These are phyloP conservation scores for Bombyx mori DNA, from an alignment of 1,140 invertebrate species.

Conservation along the genomic window ASM3026992v2 NC_085130.1:1470501-1471000, in stretches of 20 bases:
- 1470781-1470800: constrained; percentile 28
- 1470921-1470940: constrained; percentile 30
- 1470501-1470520: no score
- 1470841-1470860: constrained; percentile 18
- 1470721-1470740: no score
- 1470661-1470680: background rate
- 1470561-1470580: no score
- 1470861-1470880: constrained; percentile 17
- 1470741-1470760: background rate
- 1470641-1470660: background rate
- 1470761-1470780: constrained; percentile 9
- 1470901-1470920: constrained; percentile 14
- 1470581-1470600: no score
- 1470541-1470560: no score
- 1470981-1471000: no score
- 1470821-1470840: constrained; percentile 14
- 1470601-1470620: no score
- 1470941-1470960: constrained; percentile 8
- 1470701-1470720: background rate
- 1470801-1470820: constrained; percentile 25
- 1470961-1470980: background rate
- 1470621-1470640: background rate
- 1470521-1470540: no score
- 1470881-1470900: constrained; percentile 18
- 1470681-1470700: background rate